A percentile compares a stretch with the other conserved stretches of the same genome.
phyloP scores from a whole-genome alignment of 2,888 invertebrate species.

The Callinectes sapidus region DNA sequence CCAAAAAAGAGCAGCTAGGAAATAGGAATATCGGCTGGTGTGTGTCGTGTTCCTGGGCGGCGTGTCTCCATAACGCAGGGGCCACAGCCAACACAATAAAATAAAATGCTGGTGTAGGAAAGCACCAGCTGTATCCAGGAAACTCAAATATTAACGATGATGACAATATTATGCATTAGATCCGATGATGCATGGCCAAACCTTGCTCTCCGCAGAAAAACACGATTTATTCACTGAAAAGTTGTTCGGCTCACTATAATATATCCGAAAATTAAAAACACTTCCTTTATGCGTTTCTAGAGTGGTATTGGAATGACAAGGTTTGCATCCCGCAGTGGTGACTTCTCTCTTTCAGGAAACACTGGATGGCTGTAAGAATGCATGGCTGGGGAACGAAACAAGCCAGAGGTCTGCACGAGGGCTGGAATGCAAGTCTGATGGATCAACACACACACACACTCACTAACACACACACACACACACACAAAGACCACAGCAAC shows the following conservation, averaged over 20 bases:
- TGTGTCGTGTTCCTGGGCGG: background rate
- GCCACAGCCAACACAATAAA: background rate
- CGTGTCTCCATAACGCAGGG: background rate
- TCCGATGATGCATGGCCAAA: background rate
- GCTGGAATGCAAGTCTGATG: background rate
- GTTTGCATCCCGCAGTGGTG: background rate
- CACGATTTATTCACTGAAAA: background rate
- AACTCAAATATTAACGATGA: background rate
- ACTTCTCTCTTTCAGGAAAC: conserved; percentile 23
- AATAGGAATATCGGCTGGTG: conserved; percentile 32
- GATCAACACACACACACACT: conserved; percentile 32
- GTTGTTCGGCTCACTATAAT: background rate
- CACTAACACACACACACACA: conserved; percentile 40
- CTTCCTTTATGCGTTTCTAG: background rate
- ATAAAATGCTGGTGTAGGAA: background rate
- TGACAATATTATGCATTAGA: background rate
- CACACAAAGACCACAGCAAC: conserved; percentile 41
- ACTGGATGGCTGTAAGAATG: background rate
- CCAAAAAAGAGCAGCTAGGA: background rate
- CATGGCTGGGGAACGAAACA: background rate
- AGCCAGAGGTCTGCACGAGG: background rate
- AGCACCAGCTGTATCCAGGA: background rate
- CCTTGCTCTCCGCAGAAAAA: background rate
- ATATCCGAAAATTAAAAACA: background rate
- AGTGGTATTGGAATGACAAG: background rate